A percentile compares a stretch with the other conserved stretches of the same genome.
These are phyloP conservation scores for Montipora capitata DNA, from an alignment of 92 coral and sea anemone genomes.

Conservation along the genomic window DNA sequence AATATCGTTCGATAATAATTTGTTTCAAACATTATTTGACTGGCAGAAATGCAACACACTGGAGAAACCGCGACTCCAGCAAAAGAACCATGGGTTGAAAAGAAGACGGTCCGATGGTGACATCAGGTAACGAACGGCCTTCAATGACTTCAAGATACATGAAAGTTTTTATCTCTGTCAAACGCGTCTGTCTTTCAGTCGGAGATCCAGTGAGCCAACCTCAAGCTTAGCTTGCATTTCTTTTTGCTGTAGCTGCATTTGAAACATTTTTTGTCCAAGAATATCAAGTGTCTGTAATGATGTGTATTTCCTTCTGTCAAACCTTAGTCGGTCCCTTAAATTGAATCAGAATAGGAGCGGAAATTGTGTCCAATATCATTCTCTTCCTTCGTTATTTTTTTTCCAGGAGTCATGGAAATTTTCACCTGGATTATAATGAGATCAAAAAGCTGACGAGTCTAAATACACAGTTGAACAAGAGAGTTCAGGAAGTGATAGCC, in stretches of 20 bases:
- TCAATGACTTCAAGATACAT: neutral
- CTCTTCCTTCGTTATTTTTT: neutral
- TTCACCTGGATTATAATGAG: neutral
- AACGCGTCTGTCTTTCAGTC: too few species aligned
- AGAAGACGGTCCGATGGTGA: conserved; percentile 65
- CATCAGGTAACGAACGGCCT: conserved; percentile 38
- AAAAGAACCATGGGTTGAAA: neutral
- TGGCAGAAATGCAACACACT: conserved; percentile 3
- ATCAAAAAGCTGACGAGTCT: conserved; percentile 38
- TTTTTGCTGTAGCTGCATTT: too few species aligned
- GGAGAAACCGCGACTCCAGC: neutral
- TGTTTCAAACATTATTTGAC: neutral
- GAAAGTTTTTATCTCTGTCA: neutral
- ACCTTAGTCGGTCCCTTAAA: too few species aligned
- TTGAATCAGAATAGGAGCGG: too few species aligned
- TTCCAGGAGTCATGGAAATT: neutral
- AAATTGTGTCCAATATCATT: neutral
- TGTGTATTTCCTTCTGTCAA: too few species aligned
- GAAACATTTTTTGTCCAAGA: too few species aligned
- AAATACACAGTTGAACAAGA: conserved; percentile 46
- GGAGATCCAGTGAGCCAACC: neutral
- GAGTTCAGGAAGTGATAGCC: conserved; percentile 57
- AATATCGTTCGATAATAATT: too few species aligned
- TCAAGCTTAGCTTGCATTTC: too few species aligned
- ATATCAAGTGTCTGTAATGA: too few species aligned